Evolutionary conservation across 2,888 invertebrate genomes (phyloP), one percentile per base, ranked within the genome.

Genomic region (Entomobrya proxima): DNA sequence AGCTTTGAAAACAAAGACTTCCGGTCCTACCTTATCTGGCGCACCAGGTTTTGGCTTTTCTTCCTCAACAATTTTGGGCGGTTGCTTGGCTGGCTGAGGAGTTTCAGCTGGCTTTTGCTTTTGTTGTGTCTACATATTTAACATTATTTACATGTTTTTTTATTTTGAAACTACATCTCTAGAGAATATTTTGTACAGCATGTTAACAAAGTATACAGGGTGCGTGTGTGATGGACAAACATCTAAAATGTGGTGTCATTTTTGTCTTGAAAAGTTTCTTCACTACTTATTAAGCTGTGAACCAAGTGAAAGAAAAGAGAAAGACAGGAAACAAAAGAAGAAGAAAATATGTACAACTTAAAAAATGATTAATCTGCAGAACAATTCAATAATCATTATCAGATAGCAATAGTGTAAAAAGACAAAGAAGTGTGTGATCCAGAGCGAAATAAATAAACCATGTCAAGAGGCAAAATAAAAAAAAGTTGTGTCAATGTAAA

Each of bases 31-130:
- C 84, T 84, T 84, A 3, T 83, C 82, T 15, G 74, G 58, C n/a
- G 52, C 37, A n/a, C 78, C 85, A 18, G 84, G 74, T 44, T 82
- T 87, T 24, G 85, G 76, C 21, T 87, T 85, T 50, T 88, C 88
- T 64, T 87, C 88, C 52, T 86, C 86, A 3, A 80, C 44, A 40
- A 82, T 75, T 79, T 69, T 87, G 15, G 88, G 84, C 24, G 86
- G 86, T 47, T 50, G 77, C 35, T 85, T 85, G 75, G 55, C 40
- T 77, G 78, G 32, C 58, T 85, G 55, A 24, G 76, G 81, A 37
- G 69, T 78, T 76, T 87, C 81, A 35, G 58, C 35, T 58, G 82
- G 75, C 79, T 87, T 86, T 86, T n/a, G n/a, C n/a, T 74, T 35
- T 58, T 55, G 72, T 11, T 72, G 83, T 76, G 74, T 79, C 75